Percentiles rank a stretch among this genome's conserved stretches.
Evolutionary conservation across 2,888 invertebrate species (phyloP).

Genomic region (Pseudococcus viburni): DNA sequence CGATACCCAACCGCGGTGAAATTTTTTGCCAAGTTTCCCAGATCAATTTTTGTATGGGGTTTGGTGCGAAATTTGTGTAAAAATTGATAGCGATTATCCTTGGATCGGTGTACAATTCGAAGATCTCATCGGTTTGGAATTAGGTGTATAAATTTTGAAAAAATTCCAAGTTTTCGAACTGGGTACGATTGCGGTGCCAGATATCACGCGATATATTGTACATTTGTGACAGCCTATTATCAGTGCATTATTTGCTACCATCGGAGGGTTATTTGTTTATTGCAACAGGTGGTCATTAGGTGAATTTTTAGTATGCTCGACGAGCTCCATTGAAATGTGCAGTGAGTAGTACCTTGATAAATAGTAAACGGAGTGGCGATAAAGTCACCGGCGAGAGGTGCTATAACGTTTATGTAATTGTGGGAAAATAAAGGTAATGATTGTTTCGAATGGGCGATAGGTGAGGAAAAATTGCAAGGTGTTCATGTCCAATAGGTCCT

Average conservation of each 20-base stretch:
- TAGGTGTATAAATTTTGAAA: background rate
- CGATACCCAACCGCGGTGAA: background rate
- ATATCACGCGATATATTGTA: background rate
- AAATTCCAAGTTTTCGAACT: background rate
- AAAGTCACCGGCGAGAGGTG: background rate
- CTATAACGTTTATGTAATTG: background rate
- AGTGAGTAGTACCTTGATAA: background rate
- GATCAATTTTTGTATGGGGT: background rate
- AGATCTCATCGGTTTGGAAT: background rate
- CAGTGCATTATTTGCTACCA: background rate
- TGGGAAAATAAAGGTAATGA: background rate
- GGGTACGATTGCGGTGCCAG: background rate
- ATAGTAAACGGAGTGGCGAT: background rate
- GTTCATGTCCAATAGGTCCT: too few species aligned
- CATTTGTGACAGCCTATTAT: background rate
- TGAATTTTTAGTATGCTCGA: background rate
- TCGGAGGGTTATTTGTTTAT: background rate
- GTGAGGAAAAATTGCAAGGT: background rate
- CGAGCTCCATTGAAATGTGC: background rate
- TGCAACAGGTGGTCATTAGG: constrained; percentile 12
- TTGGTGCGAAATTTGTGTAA: background rate
- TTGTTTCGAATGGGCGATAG: background rate
- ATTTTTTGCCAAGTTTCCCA: background rate
- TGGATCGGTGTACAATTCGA: background rate
- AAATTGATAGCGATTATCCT: background rate